phyloP scores from a whole-genome alignment of 1,140 invertebrate genomes.

The Papilio glaucus region DNA sequence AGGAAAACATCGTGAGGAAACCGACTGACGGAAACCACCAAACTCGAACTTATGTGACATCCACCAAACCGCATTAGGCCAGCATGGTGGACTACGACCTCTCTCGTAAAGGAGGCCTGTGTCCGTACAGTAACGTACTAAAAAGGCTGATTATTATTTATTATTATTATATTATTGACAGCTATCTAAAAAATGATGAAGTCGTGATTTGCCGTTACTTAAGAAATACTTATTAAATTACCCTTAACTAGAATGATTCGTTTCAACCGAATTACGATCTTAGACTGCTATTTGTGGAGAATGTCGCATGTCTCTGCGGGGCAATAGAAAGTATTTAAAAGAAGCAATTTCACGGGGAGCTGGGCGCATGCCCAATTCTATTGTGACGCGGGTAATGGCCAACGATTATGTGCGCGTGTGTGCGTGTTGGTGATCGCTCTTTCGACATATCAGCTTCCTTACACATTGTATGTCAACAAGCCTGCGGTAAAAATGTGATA shows the following conservation, averaged over 20 bases:
- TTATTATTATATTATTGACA: too few relatives aligned
- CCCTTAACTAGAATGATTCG: background rate
- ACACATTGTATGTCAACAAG: constrained; percentile 35
- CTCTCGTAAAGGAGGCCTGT: too few relatives aligned
- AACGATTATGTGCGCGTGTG: constrained; percentile 61
- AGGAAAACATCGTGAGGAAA: too few relatives aligned
- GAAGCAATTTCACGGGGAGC: constrained; percentile 71
- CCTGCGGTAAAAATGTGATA: constrained; percentile 26
- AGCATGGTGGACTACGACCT: too few relatives aligned
- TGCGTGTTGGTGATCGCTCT: constrained; percentile 44
- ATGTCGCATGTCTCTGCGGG: constrained; percentile 40
- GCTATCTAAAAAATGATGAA: too few relatives aligned
- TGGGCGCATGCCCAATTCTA: constrained; percentile 72
- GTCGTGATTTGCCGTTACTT: background rate
- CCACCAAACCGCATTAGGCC: too few relatives aligned
- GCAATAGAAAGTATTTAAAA: constrained; percentile 76
- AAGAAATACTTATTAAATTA: background rate
- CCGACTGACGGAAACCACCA: too few relatives aligned
- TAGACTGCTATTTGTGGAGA: background rate
- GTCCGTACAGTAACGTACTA: too few relatives aligned
- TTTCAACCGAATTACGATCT: constrained; percentile 3
- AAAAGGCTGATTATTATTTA: too few relatives aligned
- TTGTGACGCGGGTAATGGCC: constrained; percentile 66
- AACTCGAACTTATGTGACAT: too few relatives aligned
- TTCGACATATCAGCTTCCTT: constrained; percentile 46